phyloP scores from a whole-genome alignment of 1,140 invertebrate species.

The Lordiphosa collinella region DNA sequence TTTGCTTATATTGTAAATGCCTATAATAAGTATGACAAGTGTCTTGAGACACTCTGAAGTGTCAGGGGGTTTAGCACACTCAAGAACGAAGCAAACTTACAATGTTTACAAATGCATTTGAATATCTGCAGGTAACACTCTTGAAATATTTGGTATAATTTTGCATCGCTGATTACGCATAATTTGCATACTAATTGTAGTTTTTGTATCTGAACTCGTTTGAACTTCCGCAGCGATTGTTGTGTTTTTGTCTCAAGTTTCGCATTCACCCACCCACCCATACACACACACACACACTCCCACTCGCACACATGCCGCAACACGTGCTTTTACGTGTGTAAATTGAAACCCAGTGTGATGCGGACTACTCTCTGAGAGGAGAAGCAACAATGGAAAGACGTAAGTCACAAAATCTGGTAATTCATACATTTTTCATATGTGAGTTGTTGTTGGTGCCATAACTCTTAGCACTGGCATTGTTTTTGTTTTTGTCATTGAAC shows the following conservation, averaged over 20 bases:
- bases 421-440: conserved; percentile 41
- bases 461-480: background rate
- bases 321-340: conserved; percentile 57
- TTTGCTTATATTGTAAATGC: too few species aligned
- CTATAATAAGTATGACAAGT: too few species aligned
- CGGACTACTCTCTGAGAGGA: background rate
- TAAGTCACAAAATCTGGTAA: conserved; percentile 65
- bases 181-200: conserved; percentile 4
- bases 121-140: too few species aligned
- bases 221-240: conserved; percentile 65
- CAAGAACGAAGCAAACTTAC: too few species aligned
- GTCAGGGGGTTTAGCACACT: too few species aligned
- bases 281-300: conserved; percentile 14
- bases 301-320: conserved; percentile 30
- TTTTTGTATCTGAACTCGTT: conserved; percentile 56
- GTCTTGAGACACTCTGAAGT: too few species aligned
- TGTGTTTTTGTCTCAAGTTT: conserved; percentile 65
- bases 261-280: conserved; percentile 28
- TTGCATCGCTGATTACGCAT: background rate
- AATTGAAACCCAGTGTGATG: conserved; percentile 52
- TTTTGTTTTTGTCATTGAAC: conserved; percentile 54
- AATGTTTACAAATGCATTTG: too few species aligned
- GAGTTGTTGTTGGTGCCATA: conserved; percentile 4
- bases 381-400: conserved; percentile 51
- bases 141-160: too few species aligned